Evolutionary conservation across 2,113 vertebrate species (phyloP), one percentile per base, ranked within the genome.

Genomic region (Brevimyrus niger): DNA sequence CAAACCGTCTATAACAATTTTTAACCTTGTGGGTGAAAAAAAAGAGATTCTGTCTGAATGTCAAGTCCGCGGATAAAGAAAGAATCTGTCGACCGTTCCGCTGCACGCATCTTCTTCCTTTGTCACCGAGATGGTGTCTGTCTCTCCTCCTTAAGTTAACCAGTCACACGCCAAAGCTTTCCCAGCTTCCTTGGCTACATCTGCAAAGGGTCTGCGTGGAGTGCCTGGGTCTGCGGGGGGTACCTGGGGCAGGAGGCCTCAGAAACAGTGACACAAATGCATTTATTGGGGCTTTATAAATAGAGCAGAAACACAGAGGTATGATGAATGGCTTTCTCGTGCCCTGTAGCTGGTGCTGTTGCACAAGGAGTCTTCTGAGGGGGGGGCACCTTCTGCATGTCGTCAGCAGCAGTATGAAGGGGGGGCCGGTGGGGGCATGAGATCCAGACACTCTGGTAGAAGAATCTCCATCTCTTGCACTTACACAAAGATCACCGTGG

Each of bases 391-490:
- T n/a, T n/a, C 3, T n/a, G 55, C 8, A 9, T 61, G 55, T n/a
- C 0, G 7, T 9, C 55, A 58, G 55, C 55, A 55, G 51, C 61
- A 69, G n/a, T 9, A 69, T 10, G 13, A 13, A 31, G 65, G 10
- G 31, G 65, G 10, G 1, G 65, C 9, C 10, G 65, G 65, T 35
- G 65, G 65, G n/a, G 65, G 65, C 65, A 35, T 17, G 10, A 17
- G 35, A 80, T 85, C 55, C 88, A 88, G 69, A 48, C 88, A 73
- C 61, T 51, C 80, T 53, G 88, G 38, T 87, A 80, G 50, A 87
- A 76, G 69, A 65, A 65, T 65, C n/a, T 27, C 88, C 55, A 91
- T 88, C 90, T 61, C 89, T 76, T 17, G 88, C 82, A 82, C 89
- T 44, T 89, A 91, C 35, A 89, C 21, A 73, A 76, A 38, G 73